phyloP scores from a whole-genome alignment of 2,113 vertebrate genomes.

The Ochotona curzoniae region DNA sequence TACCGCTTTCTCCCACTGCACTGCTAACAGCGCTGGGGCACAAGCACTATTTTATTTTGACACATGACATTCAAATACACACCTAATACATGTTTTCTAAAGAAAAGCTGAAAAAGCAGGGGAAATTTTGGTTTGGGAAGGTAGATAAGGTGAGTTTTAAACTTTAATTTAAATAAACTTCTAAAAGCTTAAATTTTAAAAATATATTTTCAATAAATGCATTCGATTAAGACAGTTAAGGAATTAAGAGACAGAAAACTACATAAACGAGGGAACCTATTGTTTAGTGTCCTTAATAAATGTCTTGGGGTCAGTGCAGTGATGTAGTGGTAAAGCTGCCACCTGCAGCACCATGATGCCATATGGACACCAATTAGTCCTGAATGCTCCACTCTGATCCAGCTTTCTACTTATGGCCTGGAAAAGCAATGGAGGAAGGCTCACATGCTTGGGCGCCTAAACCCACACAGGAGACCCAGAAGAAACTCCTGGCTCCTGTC shows the following conservation, averaged over 20 bases:
- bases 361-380: too few species aligned
- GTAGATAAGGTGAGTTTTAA: neutral
- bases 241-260: conserved; percentile 26
- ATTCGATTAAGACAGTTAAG: neutral
- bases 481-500: too few species aligned
- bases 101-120: conserved; percentile 20
- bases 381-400: too few species aligned
- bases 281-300: conserved; percentile 31
- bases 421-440: too few species aligned
- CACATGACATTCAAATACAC: neutral
- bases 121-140: neutral
- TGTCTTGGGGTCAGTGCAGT: too few species aligned
- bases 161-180: neutral
- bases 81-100: neutral
- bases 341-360: too few species aligned
- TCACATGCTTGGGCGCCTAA: too few species aligned
- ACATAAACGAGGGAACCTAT: conserved; percentile 11
- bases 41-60: conserved; percentile 31
- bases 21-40: neutral
- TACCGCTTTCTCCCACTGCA: conserved; percentile 29
- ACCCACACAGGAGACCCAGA: too few species aligned
- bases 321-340: too few species aligned
- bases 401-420: too few species aligned
- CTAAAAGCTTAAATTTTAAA: too few species aligned
- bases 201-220: neutral